Evolutionary conservation across 2,888 invertebrate genomes (phyloP), one percentile per base, ranked within the genome.

Genomic region (Drosophila meridionalis): DNA sequence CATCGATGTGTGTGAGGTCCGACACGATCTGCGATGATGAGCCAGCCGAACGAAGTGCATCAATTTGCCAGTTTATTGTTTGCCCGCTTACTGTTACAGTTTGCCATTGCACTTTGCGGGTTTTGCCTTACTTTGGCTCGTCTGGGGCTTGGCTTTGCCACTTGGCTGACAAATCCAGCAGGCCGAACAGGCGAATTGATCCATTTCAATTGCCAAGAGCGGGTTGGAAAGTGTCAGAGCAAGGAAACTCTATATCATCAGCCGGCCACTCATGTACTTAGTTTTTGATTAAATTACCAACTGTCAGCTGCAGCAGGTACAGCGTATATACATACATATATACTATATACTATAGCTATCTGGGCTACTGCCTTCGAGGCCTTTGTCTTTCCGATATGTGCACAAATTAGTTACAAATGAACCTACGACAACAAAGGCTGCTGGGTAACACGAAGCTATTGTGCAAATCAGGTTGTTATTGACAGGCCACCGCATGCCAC

Each of bases 341-440:
- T 20, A 20, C 20, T 20, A 20, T 20, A 20, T 20, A 20, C 42
- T 38, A 34, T 11, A 6, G 45, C 11, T 11, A 26, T 26, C 43
- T n/a, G 9, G 50, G 73, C 26, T 20, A 28, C 52, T 30, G 53
- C 7, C 42, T 28, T 52, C 48, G n/a, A 8, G 56, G 58, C 85
- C 74, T 76, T 88, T 89, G 87, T 78, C 76, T 87, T 84, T 87
- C 64, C 89, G 65, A 87, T 80, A 70, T 82, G 61, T 87, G 90
- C 90, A 90, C 90, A 87, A 87, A 87, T 87, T 90, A 87, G 87
- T 87, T 78, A 87, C 87, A 87, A 90, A 83, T 80, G 89, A 87
- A 75, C 80, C 87, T 82, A 87, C 87, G 73, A 83, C 89, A 88
- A 87, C 90, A 87, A 87, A 82, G 73, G 64, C 73, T 59, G 60